Conservation (phyloP, 2,113 vertebrate genomes). For the Geothlypis trichas region DNA sequence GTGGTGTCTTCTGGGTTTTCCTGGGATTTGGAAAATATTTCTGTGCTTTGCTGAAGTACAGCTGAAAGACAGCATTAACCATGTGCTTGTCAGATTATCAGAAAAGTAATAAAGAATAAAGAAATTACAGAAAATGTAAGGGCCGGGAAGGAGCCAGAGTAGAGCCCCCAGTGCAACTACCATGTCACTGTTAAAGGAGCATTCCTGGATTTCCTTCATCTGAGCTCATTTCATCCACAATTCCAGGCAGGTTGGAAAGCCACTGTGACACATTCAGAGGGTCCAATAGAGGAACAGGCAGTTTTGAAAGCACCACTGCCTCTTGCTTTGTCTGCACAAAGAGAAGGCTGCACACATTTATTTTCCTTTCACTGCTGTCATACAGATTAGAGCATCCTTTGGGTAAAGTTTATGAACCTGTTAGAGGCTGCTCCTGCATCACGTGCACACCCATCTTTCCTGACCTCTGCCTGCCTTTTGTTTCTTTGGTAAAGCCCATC, state of each 20-base stretch:
- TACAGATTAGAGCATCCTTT: neutral
- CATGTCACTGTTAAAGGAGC: fast-evolving
- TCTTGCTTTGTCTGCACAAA: neutral
- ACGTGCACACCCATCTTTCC: neutral
- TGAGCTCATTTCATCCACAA: neutral
- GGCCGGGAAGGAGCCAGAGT: neutral
- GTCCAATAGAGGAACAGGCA: neutral
- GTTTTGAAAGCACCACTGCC: neutral
- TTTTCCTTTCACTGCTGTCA: neutral
- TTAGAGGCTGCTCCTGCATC: neutral
- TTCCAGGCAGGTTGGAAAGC: neutral
- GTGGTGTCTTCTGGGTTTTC: neutral
- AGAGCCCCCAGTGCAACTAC: fast-evolving
- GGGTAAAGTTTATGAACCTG: neutral
- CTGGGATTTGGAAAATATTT: neutral
- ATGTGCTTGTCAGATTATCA: neutral
- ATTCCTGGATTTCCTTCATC: neutral
- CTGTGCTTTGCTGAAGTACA: neutral
- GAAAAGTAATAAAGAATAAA: neutral
- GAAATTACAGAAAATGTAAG: neutral
- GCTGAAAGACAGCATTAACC: neutral
- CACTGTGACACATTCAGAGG: neutral
- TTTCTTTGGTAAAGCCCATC: neutral
- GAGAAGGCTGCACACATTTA: neutral
- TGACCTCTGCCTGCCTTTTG: neutral